Conservation (phyloP, 2,888 invertebrate species). For the Chloroclystis v-ata region DNA sequence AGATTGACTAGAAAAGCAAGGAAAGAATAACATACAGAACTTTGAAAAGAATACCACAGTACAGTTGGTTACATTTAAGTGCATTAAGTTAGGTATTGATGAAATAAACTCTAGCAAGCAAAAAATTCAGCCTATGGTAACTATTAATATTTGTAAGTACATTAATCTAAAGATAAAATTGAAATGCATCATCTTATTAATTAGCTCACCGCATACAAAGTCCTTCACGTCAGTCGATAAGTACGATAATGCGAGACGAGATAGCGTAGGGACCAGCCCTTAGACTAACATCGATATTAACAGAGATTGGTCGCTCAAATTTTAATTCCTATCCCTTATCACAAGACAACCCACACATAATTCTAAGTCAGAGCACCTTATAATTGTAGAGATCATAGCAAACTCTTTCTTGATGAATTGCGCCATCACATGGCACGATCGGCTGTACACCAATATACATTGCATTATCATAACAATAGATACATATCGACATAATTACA, state of each 20-base stretch:
- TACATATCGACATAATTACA: constrained; percentile 73
- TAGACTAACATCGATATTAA: constrained; percentile 56
- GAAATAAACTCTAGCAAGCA: constrained; percentile 41
- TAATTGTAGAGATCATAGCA: constrained; percentile 78
- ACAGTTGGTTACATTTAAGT: background rate
- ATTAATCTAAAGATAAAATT: constrained; percentile 53
- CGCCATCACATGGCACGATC: constrained; percentile 70
- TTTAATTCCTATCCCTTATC: constrained; percentile 65
- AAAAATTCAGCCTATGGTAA: constrained; percentile 56
- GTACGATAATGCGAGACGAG: constrained; percentile 31
- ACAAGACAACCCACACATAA: constrained; percentile 71
- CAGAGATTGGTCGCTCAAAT: constrained; percentile 69
- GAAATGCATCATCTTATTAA: constrained; percentile 63
- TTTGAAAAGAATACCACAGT: background rate
- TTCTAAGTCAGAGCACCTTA: constrained; percentile 78
- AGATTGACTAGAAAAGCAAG: constrained; percentile 27
- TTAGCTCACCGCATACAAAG: constrained; percentile 31
- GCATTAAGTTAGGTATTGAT: constrained; percentile 6
- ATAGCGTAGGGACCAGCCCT: constrained; percentile 63
- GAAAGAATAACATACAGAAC: constrained; percentile 3
- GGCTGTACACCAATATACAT: constrained; percentile 69
- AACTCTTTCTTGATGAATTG: constrained; percentile 56
- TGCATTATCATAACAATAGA: constrained; percentile 52
- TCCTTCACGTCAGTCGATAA: constrained; percentile 32
- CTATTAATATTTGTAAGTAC: constrained; percentile 31